Conservation (phyloP, 2,888 invertebrate species). For the Syritta pipiens region DNA sequence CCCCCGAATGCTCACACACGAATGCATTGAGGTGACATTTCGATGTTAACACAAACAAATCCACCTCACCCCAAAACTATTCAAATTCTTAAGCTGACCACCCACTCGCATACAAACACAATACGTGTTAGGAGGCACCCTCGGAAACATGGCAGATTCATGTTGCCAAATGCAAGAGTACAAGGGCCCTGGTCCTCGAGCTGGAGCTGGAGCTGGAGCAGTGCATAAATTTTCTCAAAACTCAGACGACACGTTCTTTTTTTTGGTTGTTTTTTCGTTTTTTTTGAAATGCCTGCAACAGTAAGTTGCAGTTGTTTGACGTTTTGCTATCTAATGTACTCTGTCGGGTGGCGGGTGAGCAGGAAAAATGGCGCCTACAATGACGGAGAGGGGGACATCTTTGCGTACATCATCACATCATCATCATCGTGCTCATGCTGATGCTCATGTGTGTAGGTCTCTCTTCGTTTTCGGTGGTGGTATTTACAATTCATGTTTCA, state of each 20-base stretch:
- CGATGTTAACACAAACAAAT: slow-evolving; percentile 53
- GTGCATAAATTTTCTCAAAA: slow-evolving; percentile 66
- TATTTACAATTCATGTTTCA: slow-evolving; percentile 68
- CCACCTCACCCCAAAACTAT: slow-evolving; percentile 21
- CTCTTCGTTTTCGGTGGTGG: slow-evolving; percentile 42
- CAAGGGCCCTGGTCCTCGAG: no score
- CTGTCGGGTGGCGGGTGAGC: slow-evolving; percentile 33
- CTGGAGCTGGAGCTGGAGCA: slow-evolving; percentile 27
- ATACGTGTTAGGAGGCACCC: slow-evolving; percentile 61
- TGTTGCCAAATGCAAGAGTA: slow-evolving; percentile 66
- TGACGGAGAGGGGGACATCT: slow-evolving; percentile 39
- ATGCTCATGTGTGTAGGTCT: slow-evolving; percentile 29
- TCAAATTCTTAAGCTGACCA: slow-evolving; percentile 56
- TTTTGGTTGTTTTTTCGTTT: background rate
- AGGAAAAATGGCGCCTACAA: slow-evolving; percentile 56
- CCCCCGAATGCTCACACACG: background rate
- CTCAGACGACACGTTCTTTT: slow-evolving; percentile 13
- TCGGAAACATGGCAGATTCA: slow-evolving; percentile 60
- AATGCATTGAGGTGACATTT: slow-evolving; percentile 54
- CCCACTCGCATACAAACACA: slow-evolving; percentile 43
- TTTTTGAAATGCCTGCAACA: background rate
- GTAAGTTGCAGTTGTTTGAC: slow-evolving; percentile 63
- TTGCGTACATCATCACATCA: slow-evolving; percentile 60
- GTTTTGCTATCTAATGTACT: slow-evolving; percentile 60
- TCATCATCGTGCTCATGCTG: slow-evolving; percentile 30